Conservation (phyloP, 2,888 invertebrate species). For the Calameuta idolon region DNA sequence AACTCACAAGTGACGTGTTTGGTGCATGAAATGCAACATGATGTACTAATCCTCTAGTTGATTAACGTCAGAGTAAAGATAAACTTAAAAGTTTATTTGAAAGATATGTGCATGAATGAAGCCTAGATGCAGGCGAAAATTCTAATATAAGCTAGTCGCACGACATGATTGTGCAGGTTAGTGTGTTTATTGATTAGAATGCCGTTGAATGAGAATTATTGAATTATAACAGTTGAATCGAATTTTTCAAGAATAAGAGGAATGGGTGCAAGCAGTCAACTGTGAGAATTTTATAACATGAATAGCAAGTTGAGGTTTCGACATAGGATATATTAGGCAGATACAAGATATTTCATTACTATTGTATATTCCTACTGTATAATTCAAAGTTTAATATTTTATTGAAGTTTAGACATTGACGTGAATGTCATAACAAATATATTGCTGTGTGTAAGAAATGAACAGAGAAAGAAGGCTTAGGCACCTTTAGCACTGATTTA, state of each 20-base stretch:
- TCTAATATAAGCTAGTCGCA: neutral
- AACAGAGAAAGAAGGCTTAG: neutral
- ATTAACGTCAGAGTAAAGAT: neutral
- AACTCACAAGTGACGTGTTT: neutral
- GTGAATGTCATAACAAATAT: conserved; percentile 1
- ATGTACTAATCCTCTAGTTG: neutral
- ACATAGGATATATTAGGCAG: neutral
- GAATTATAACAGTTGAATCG: neutral
- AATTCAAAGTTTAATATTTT: conserved; percentile 39
- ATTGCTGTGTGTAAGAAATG: neutral
- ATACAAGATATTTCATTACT: conserved; percentile 25
- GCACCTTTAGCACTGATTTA: conserved; percentile 7
- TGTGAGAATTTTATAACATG: neutral
- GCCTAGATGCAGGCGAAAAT: neutral
- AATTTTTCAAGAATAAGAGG: neutral
- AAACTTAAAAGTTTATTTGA: neutral
- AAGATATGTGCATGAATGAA: neutral
- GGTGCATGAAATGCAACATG: neutral
- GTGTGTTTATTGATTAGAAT: neutral
- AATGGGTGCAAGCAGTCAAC: neutral
- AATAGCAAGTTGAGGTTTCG: neutral
- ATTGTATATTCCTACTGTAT: conserved; percentile 40
- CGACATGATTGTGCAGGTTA: neutral
- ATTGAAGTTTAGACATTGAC: conserved; percentile 23
- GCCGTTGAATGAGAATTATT: neutral